Base-by-base conservation (phyloP, 2,113 vertebrate genomes). In the Macheiramphus alcinus region DNA sequence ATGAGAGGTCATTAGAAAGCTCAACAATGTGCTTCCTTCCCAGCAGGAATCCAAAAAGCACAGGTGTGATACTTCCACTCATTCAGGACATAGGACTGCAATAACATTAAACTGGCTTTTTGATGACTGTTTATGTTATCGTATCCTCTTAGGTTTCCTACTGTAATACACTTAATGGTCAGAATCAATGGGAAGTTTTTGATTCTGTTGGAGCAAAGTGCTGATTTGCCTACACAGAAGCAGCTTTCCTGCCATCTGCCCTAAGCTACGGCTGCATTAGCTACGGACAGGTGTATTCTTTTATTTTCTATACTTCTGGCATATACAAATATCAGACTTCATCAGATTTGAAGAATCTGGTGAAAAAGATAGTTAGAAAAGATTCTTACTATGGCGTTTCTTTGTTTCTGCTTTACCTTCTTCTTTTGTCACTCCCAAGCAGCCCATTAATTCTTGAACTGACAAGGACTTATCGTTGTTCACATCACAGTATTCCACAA, bases 401-500 rank as follows among this genome's bases (percentile, higher is more conserved):
- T 90, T 96, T 83, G 98, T 71, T 91, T 93, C 73, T 42, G 97
- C 92, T 85, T 97, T 96, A 98, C 98, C 98, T 40, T 99, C 99
- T 88, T 99, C 99, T 97, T 98, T 98, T 66, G 98, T 98, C 42
- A 99, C 99, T 14, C 99, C 99, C 68, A 99, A 98, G 94, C 99
- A 99, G 66, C 99, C 99, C 98, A 99, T 99, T 94, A 99, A 97
- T 97, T 99, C 99, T 75, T 98, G 99, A 86, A 99, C 97, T 6
- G 99, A 99, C 65, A 99, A 97, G 9, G 99, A 98, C 88, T 99
- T 99, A 97, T 99, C 98, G 0, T 99, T 99, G 97, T 99, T 99
- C 91, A 98, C 98, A 80, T 99, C 99, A 8, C 99, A 99, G 95
- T 99, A 99, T 92, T 99, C 99, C 89, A 99, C 99, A 90, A 99